Conservation (phyloP, 2,797 vertebrate species). For the Sebastes kiyomatsui region DNA sequence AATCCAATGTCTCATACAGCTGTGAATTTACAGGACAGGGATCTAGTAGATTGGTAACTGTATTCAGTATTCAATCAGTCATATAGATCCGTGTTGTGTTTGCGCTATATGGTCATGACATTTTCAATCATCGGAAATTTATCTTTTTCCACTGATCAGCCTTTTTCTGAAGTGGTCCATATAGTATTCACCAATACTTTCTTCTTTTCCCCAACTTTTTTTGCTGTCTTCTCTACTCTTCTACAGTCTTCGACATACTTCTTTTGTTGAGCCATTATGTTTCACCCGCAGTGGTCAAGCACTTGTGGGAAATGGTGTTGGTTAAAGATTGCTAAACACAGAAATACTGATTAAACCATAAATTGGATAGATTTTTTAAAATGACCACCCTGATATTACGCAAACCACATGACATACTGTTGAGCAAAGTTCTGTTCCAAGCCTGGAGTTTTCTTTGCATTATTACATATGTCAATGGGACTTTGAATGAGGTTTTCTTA, state of each 20-base stretch:
- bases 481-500: not conserved
- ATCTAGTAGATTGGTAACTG: not conserved
- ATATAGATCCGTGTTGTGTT: not conserved
- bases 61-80: not conserved
- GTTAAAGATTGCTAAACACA: not conserved
- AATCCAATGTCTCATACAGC: too few species aligned
- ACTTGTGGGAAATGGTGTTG: not conserved
- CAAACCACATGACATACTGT: not conserved
- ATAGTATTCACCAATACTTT: not conserved
- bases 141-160: not conserved
- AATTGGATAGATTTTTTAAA: too few species aligned
- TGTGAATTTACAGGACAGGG: not conserved
- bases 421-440: not conserved
- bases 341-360: not conserved
- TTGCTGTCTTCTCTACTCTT: too few species aligned
- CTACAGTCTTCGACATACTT: too few species aligned
- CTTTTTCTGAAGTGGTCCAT: not conserved
- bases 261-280: too few species aligned
- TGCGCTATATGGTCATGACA: not conserved
- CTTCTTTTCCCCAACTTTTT: too few species aligned
- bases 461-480: not conserved
- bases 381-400: too few species aligned
- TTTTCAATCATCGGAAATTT: not conserved
- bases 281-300: too few species aligned
- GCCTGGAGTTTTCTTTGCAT: not conserved